Percentiles rank a stretch among this genome's conserved stretches.
These are phyloP conservation scores for Elegia similella DNA, from an alignment of 2,888 invertebrate species.

Conservation along the genomic window DNA sequence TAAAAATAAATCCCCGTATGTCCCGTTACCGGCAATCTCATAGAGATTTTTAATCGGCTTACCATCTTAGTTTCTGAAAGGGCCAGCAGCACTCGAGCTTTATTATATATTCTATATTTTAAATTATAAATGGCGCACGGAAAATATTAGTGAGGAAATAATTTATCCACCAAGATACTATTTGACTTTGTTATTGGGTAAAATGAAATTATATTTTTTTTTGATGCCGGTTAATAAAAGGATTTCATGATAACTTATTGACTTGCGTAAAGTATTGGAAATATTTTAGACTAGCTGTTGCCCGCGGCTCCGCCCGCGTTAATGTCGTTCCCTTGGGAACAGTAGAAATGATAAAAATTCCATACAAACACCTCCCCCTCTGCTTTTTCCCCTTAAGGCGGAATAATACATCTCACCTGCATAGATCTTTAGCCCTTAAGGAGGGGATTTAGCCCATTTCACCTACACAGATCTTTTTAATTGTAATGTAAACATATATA, in stretches of 20 bases:
- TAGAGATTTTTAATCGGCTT: conserved; percentile 73
- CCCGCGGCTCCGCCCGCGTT: no score
- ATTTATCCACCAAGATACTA: neutral
- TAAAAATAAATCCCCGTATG: conserved; percentile 24
- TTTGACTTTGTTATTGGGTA: neutral
- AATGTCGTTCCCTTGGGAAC: no score
- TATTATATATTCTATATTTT: conserved; percentile 39
- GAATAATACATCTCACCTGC: no score
- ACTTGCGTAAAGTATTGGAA: neutral
- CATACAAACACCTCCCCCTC: no score
- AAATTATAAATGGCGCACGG: conserved; percentile 24
- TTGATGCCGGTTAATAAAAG: no score
- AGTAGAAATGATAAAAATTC: no score
- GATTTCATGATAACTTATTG: neutral
- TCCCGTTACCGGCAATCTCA: conserved; percentile 50
- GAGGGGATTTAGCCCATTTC: no score
- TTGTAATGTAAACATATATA: no score
- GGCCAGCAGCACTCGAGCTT: conserved; percentile 56
- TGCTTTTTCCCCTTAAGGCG: no score
- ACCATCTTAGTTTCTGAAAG: conserved; percentile 54
- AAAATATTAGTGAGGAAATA: neutral
- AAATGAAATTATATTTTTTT: neutral
- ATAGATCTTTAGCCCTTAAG: no score
- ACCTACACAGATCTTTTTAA: no score
- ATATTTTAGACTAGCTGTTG: no score